A percentile compares a stretch with the other conserved stretches of the same genome.
Conservation (phyloP, 2,113 vertebrate genomes). For the Oncorhynchus nerka region DNA sequence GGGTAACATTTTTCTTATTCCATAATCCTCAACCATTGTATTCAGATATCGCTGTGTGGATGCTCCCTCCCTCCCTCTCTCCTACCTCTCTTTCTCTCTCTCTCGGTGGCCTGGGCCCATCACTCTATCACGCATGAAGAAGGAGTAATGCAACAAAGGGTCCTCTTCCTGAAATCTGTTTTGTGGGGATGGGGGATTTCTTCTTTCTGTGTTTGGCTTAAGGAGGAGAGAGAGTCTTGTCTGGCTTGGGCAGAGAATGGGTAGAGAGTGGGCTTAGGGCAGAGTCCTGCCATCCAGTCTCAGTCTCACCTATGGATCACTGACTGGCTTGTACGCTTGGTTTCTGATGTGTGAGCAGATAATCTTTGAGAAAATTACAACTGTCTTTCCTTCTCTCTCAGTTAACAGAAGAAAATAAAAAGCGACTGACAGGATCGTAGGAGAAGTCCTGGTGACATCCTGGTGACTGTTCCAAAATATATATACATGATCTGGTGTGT, state of each 20-base stretch:
- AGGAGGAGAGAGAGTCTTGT: slow-evolving; percentile 53
- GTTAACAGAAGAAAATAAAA: slow-evolving; percentile 45
- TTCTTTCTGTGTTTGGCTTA: slow-evolving; percentile 43
- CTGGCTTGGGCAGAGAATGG: slow-evolving; percentile 30
- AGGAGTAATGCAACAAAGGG: slow-evolving; percentile 58
- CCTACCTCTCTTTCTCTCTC: not conserved
- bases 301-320: slow-evolving; percentile 24
- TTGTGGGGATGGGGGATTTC: slow-evolving; percentile 21
- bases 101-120: not conserved
- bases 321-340: slow-evolving; percentile 7
- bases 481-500: slow-evolving; percentile 59
- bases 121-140: slow-evolving; percentile 37
- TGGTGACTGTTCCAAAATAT: slow-evolving; percentile 56
- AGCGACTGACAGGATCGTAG: slow-evolving; percentile 50
- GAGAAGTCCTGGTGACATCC: slow-evolving; percentile 45
- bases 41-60: slow-evolving; percentile 55
- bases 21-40: slow-evolving; percentile 62
- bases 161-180: slow-evolving; percentile 67
- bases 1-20: slow-evolving; percentile 57
- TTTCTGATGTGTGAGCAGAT: slow-evolving; percentile 21
- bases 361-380: slow-evolving; percentile 57
- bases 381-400: slow-evolving; percentile 44
- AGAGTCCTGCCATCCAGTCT: not conserved
- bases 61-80: slow-evolving; percentile 43
- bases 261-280: slow-evolving; percentile 8